Conservation (phyloP, 2,797 vertebrate species). For the Oophaga sylvatica region DNA sequence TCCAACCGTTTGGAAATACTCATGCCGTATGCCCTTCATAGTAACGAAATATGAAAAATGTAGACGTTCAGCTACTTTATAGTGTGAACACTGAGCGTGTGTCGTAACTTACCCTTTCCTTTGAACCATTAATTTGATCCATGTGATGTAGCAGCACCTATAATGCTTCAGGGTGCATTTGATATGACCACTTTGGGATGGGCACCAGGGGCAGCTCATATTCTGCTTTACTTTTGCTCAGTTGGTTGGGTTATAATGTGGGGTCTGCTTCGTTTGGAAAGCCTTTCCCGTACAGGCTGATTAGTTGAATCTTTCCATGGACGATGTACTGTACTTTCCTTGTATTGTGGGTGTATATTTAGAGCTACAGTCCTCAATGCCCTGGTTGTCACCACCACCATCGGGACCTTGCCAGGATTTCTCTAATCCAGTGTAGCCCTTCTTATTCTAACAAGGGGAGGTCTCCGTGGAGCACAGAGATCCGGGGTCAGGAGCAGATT, state of each 20-base stretch:
- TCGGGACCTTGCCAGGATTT: not conserved
- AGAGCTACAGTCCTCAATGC: not conserved
- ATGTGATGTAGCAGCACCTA: no score
- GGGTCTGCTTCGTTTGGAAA: not conserved
- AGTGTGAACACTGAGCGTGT: no score
- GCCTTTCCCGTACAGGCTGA: not conserved
- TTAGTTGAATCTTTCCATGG: not conserved
- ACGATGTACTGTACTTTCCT: no score
- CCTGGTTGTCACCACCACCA: not conserved
- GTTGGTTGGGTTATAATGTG: not conserved
- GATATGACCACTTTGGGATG: no score
- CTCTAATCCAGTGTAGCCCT: not conserved
- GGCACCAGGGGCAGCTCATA: not conserved
- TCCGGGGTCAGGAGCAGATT: not conserved
- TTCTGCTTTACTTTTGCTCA: not conserved
- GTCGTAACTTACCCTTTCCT: no score
- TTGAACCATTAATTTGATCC: no score
- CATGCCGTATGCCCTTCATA: no score
- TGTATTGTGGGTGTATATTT: not conserved
- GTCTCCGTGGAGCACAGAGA: not conserved
- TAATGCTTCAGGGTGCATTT: no score
- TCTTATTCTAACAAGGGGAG: not conserved
- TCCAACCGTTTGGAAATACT: no score
- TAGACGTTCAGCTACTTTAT: no score
- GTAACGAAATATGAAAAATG: no score